Percentiles rank a stretch among this genome's conserved stretches.
phyloP scores from a whole-genome alignment of 2,888 invertebrate species.

The Cataglyphis livida region DNA sequence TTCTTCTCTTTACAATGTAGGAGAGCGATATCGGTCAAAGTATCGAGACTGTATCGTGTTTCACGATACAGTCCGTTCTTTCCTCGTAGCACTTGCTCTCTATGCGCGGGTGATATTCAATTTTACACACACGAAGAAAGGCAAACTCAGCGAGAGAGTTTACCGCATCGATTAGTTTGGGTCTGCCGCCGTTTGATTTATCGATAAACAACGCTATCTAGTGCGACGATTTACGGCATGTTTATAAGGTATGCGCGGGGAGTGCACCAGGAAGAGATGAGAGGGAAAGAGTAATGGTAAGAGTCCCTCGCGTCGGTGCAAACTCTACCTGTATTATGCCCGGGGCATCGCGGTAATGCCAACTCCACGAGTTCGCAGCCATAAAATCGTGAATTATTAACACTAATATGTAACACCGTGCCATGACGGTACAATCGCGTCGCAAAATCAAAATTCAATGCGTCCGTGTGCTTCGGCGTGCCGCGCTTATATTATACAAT shows the following conservation, averaged over 20 bases:
- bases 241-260: conserved; percentile 50
- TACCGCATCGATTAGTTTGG: conserved; percentile 24
- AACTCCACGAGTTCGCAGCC: conserved; percentile 76
- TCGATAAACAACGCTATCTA: conserved; percentile 51
- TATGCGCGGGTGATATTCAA: conserved; percentile 52
- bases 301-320: conserved; percentile 56
- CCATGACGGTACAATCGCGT: conserved; percentile 69
- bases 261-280: conserved; percentile 47
- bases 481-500: conserved; percentile 10
- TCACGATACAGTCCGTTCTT: conserved; percentile 64
- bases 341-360: conserved; percentile 73
- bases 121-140: conserved; percentile 64
- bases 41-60: conserved; percentile 72
- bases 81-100: conserved; percentile 58
- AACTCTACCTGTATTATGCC: conserved; percentile 68
- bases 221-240: conserved; percentile 60
- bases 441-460: conserved; percentile 66
- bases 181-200: conserved; percentile 36
- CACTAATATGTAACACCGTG: conserved; percentile 77
- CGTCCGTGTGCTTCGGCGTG: conserved; percentile 41
- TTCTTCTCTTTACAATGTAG: conserved; percentile 62
- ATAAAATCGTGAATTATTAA: conserved; percentile 80
- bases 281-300: conserved; percentile 52
- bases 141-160: background rate
- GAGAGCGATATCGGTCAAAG: conserved; percentile 70